A percentile compares a stretch with the other conserved stretches of the same genome.
phyloP scores from a whole-genome alignment of 1,140 invertebrate genomes.

The Hycleus phaleratus region DNA sequence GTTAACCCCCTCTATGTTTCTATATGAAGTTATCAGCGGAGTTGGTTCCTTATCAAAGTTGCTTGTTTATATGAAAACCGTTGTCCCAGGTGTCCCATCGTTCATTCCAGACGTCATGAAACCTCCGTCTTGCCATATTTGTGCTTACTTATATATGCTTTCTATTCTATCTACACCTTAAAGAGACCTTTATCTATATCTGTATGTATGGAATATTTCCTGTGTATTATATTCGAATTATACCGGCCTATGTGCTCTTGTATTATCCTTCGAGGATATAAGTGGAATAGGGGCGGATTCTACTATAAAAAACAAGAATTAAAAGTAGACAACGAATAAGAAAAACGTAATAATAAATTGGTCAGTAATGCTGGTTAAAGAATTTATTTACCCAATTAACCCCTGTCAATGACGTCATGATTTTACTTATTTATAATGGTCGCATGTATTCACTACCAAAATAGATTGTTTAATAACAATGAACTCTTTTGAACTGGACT shows the following conservation, averaged over 20 bases:
- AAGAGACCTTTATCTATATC: not conserved
- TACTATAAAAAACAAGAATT: no score
- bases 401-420: constrained; percentile 12
- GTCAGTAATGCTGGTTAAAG: no score
- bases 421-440: constrained; percentile 10
- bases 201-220: not conserved
- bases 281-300: no score
- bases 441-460: constrained; percentile 3
- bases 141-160: not conserved
- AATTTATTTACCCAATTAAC: constrained; percentile 14
- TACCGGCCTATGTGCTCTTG: no score
- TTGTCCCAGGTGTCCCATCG: constrained; percentile 9
- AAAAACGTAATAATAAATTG: no score
- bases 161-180: not conserved
- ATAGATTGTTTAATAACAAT: constrained; percentile 20
- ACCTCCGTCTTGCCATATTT: not conserved
- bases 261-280: no score
- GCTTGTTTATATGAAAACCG: not conserved
- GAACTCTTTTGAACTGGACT: constrained; percentile 14
- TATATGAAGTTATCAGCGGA: constrained; percentile 2
- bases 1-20: not conserved
- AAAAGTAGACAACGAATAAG: no score
- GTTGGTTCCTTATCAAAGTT: not conserved
- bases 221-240: constrained; percentile 1
- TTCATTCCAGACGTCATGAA: constrained; percentile 2